These are phyloP conservation scores for Meandrusa payeni DNA, from an alignment of 2,888 invertebrate genomes.

Conservation along the genomic window DNA sequence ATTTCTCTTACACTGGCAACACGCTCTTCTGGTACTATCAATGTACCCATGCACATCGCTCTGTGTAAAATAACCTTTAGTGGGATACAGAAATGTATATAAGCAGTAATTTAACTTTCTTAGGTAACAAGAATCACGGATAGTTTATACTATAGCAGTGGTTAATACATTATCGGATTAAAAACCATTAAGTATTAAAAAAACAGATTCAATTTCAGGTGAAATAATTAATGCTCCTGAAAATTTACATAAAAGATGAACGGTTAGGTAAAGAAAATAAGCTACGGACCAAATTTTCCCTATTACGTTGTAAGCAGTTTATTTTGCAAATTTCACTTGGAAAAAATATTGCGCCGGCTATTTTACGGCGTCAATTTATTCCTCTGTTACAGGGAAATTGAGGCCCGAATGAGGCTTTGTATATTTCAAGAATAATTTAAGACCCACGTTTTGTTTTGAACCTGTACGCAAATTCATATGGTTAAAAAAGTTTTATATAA, in stretches of 20 bases:
- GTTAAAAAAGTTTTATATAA: too few relatives aligned
- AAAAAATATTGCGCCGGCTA: conserved; percentile 17
- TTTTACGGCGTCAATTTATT: conserved; percentile 18
- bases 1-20: too few relatives aligned
- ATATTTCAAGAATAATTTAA: conserved; percentile 13
- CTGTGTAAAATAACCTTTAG: too few relatives aligned
- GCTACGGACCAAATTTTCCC: conserved; percentile 3
- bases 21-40: too few relatives aligned
- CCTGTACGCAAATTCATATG: conserved; percentile 2
- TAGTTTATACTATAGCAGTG: too few relatives aligned
- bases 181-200: too few relatives aligned
- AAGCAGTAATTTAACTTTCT: too few relatives aligned
- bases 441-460: background rate
- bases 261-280: background rate
- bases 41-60: too few relatives aligned
- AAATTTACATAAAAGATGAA: background rate
- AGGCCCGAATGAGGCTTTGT: conserved; percentile 16
- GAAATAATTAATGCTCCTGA: background rate
- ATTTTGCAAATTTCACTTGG: conserved; percentile 18
- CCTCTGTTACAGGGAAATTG: conserved; percentile 6
- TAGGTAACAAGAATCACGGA: too few relatives aligned
- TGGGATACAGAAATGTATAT: too few relatives aligned
- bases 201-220: background rate
- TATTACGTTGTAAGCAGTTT: conserved; percentile 15
- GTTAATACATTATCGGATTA: too few relatives aligned